These are phyloP conservation scores for Drosophila maculinotata DNA, from an alignment of 2,888 invertebrate species.

Conservation along the genomic window DNA sequence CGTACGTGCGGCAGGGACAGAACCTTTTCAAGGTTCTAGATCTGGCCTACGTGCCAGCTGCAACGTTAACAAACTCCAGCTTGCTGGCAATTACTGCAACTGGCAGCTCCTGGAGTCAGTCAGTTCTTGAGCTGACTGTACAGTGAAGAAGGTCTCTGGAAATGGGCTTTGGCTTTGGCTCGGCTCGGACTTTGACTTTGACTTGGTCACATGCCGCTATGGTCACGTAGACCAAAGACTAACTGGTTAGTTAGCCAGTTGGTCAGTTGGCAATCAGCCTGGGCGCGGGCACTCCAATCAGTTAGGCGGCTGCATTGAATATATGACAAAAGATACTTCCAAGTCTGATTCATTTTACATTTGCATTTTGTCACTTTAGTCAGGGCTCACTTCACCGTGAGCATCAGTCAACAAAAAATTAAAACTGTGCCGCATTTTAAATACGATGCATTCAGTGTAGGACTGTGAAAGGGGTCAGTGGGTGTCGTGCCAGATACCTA, in stretches of 20 bases:
- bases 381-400: no score
- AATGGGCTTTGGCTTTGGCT: background rate
- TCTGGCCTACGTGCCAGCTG: conserved; percentile 61
- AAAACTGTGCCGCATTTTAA: conserved; percentile 20
- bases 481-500: conserved; percentile 7
- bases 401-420: conserved; percentile 7
- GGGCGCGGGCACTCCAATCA: background rate
- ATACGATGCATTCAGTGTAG: conserved; percentile 12
- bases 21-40: conserved; percentile 73
- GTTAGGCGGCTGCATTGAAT: conserved; percentile 3
- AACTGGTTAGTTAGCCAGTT: conserved; percentile 65
- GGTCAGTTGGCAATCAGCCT: conserved; percentile 6
- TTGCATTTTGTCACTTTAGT: conserved; percentile 39
- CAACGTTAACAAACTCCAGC: conserved; percentile 60
- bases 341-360: conserved; percentile 27
- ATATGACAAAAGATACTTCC: conserved; percentile 13
- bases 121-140: conserved; percentile 44
- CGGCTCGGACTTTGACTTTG: background rate
- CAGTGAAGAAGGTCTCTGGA: conserved; percentile 10
- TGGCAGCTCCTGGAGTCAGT: conserved; percentile 17
- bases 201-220: conserved; percentile 27
- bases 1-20: conserved; percentile 34
- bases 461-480: conserved; percentile 1
- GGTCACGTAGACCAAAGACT: conserved; percentile 69
- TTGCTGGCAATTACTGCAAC: conserved; percentile 39